Base-by-base conservation (phyloP, 2,113 vertebrate species). In the Hippocampus comes region DNA sequence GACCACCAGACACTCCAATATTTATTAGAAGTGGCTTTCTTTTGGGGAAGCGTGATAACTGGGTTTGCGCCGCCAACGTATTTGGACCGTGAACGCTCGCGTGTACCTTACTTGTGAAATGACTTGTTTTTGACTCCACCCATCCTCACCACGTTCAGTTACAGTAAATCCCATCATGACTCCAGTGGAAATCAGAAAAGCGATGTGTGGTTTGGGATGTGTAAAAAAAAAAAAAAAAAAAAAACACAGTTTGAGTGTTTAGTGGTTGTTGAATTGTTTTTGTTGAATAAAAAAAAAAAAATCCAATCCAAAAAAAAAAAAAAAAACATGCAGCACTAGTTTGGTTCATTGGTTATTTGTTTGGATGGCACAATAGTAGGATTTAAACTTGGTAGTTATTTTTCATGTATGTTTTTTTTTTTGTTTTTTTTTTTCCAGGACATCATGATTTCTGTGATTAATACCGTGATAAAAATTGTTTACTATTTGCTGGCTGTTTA, bases 11-110 rank as follows among this genome's bases (percentile, higher is more conserved):
- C 79, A 64, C 27, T 79, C 60, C 67, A 77, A 71, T 71, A 80
- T 86, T 87, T 85, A 82, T 84, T 78, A 87, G 82, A 88, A 82
- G 86, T 82, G 88, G 86, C 63, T 84, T 85, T 63, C 55, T 79
- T 30, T 30, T 38, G 68, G 79, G 74, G 78, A 73, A 65, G 85
- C 80, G 57, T 71, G 76, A 76, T 85, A 78, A 73, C 83, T 78
- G 78, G 80, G 70, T 67, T 56, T 3, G n/a, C 72, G 76, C 68
- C 1, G 56, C 63, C 41, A 65, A 71, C 41, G 25, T 73, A 72
- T 82, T 81, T 82, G 81, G 78, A 79, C 65, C 34, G 5, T 63
- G 41, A 79, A 53, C 46, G 30, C 18, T 74, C 72, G 64, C 49
- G 63, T 81, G 73, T 76, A 69, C 56, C 34, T 38, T 38, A 38